Evolutionary conservation across 2,113 vertebrate species (phyloP).

Genomic region (Microtus richardsoni): DNA sequence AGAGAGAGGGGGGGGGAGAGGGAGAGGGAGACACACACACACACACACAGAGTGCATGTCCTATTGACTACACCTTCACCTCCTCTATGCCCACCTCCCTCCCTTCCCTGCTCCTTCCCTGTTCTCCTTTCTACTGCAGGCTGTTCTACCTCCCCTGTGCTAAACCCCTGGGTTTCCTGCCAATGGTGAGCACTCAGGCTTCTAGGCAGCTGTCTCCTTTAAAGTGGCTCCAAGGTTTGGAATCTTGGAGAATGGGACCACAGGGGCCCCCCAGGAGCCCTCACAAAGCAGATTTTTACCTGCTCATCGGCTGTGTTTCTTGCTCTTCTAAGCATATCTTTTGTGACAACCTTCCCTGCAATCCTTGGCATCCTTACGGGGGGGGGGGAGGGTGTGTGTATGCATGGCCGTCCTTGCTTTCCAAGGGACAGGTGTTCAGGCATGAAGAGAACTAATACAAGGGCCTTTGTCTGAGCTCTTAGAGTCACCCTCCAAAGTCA

Average conservation of each 20-base stretch:
- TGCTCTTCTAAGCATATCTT: not conserved
- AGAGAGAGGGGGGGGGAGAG: not conserved
- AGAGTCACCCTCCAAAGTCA: not conserved
- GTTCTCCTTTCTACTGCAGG: too few species aligned
- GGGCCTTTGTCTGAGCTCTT: not conserved
- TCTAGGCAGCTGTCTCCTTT: not conserved
- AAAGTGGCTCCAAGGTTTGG: not conserved
- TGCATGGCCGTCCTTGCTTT: too few species aligned
- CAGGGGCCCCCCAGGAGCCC: not conserved
- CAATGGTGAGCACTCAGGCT: not conserved
- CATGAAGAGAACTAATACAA: not conserved
- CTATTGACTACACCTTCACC: not conserved
- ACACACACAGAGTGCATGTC: too few species aligned
- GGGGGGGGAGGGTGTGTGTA: too few species aligned
- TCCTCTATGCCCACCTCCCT: not conserved
- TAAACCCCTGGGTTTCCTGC: not conserved
- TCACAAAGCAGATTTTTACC: not conserved
- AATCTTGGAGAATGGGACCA: not conserved
- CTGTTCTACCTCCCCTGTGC: not conserved
- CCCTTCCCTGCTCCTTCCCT: not conserved
- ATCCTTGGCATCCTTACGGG: not conserved
- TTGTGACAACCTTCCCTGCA: not conserved
- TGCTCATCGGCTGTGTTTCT: not conserved
- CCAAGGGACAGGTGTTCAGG: not conserved
- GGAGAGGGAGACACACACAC: accelerated